Evolutionary conservation across 2,113 vertebrate species (phyloP).

Genomic region (Globicephala melas): DNA sequence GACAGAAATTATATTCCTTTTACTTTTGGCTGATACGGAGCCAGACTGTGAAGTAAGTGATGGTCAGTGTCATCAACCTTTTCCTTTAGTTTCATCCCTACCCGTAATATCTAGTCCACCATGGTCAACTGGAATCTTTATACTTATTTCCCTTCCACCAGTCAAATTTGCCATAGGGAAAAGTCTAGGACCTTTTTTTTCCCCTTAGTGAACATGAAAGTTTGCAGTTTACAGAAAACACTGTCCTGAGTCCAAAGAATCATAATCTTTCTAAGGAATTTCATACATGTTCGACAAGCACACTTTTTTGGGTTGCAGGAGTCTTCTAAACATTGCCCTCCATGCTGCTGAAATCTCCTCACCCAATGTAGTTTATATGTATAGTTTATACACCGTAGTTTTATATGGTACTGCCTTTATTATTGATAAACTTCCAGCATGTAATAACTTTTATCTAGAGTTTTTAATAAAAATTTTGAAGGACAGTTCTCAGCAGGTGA

Average conservation of each 20-base stretch:
- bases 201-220: neutral
- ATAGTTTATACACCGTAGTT: neutral
- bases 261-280: neutral
- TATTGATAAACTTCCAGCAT: neutral
- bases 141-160: neutral
- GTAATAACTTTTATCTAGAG: neutral
- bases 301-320: neutral
- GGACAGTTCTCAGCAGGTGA: neutral
- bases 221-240: neutral
- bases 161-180: neutral
- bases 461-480: neutral
- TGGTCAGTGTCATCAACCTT: neutral
- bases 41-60: neutral
- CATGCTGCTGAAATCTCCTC: neutral
- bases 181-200: neutral
- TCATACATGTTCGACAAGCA: neutral
- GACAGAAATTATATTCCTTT: neutral
- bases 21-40: neutral
- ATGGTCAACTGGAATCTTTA: neutral
- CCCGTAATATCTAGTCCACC: fast-evolving
- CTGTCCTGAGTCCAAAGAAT: neutral
- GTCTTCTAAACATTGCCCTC: neutral
- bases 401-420: neutral
- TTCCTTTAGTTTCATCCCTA: neutral
- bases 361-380: neutral